A percentile compares a stretch with the other conserved stretches of the same genome.
Evolutionary conservation across 2,797 vertebrate genomes (phyloP).

Genomic region (Harpagifer antarcticus): DNA sequence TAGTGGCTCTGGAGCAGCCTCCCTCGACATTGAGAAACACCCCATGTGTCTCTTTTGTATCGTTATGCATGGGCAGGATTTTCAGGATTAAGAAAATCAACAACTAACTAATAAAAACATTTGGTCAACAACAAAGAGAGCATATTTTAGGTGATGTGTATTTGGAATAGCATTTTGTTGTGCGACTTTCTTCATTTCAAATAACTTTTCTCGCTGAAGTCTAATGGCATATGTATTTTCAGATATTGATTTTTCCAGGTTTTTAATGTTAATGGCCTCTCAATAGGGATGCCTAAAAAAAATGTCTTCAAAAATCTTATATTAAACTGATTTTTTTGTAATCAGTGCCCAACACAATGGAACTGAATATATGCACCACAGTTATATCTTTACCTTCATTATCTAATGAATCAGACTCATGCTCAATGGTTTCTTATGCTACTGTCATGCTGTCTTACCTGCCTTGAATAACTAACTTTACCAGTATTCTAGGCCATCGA

Average conservation of each 20-base stretch:
- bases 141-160: neutral
- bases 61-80: neutral
- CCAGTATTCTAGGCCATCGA: conserved; percentile 19
- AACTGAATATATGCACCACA: too few species aligned
- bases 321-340: too few species aligned
- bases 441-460: neutral
- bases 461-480: conserved; percentile 8
- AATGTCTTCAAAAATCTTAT: too few species aligned
- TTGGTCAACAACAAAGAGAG: neutral
- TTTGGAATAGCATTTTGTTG: neutral
- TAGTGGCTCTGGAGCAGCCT: too few species aligned
- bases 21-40: too few species aligned
- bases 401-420: neutral
- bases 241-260: too few species aligned
- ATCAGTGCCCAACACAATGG: too few species aligned
- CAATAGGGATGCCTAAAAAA: too few species aligned
- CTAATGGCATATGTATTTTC: too few species aligned
- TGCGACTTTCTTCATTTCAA: neutral
- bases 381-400: neutral
- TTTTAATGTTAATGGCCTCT: too few species aligned
- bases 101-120: neutral
- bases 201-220: neutral
- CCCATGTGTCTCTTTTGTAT: neutral
- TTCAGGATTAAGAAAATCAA: neutral
- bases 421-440: neutral